Base-by-base conservation (phyloP, 2,888 invertebrate genomes). In the Anticlea derivata region DNA sequence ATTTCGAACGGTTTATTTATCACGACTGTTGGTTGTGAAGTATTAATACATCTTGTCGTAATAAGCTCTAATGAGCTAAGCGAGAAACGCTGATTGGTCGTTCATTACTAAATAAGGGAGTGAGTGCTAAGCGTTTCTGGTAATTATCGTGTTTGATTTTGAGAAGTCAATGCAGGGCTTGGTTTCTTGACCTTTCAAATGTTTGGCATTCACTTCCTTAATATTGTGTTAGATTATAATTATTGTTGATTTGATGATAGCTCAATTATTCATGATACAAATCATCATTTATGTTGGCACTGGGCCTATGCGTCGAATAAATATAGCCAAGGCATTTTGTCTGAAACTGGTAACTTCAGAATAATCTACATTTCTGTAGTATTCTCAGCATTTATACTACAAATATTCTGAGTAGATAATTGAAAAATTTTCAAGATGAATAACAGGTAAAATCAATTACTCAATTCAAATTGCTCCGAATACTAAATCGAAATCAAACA, bases 21-120 rank as follows among this genome's bases (percentile, higher is more conserved):
- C 33, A 26, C 17, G 24, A 56, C 55, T 35, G 49, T 55, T 65
- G 49, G 59, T 63, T 43, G 51, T 39, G 45, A 50, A 44, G 61
- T 71, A 71, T 75, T 75, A 74, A 72, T 70, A 71, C 68, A 65
- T 71, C 63, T 66, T 63, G 66, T 51, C 50, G 47, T 72, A 75
- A 76, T 76, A 65, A 70, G 66, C 39, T 68, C 70, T 77, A 77
- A 77, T 73, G 68, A 73, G 63, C 37, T 52, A 63, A 57, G 58
- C 76, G 75, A 58, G 68, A 53, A 24, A 59, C 49, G 60, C 60
- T 73, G 75, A 77, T 77, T 75, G 75, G 75, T 70, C 55, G 72
- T 65, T 64, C 60, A 75, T 75, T 60, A 63, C 56, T 50, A 53
- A 52, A 56, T 55, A 49, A 44, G 58, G 52, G 58, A 56, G 55